These are phyloP conservation scores for Helleia helle DNA, from an alignment of 2,888 invertebrate species.

Conservation along the genomic window DNA sequence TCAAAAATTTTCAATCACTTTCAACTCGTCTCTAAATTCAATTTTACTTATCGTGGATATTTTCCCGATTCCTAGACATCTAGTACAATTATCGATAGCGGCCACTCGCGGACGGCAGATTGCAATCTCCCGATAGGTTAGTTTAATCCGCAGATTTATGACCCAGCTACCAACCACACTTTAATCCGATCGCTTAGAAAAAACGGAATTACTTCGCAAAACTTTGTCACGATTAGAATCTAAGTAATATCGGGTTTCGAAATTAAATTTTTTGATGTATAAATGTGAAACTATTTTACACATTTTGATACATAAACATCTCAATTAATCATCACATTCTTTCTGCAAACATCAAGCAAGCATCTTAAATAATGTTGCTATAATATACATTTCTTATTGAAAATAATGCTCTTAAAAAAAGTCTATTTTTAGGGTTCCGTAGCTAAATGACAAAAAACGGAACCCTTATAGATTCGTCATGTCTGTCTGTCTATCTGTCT, in stretches of 20 bases:
- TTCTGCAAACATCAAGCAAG: too few relatives aligned
- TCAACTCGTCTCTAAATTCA: constrained; percentile 18
- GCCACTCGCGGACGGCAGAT: constrained; percentile 47
- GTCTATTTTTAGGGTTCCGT: too few relatives aligned
- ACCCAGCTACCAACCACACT: constrained; percentile 48
- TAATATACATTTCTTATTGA: too few relatives aligned
- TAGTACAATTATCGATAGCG: constrained; percentile 63
- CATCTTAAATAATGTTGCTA: too few relatives aligned
- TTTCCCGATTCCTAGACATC: constrained; percentile 34
- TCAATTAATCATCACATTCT: too few relatives aligned
- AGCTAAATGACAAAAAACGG: too few relatives aligned
- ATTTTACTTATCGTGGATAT: constrained; percentile 21
- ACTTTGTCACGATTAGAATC: too few relatives aligned
- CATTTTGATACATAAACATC: too few relatives aligned
- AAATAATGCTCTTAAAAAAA: too few relatives aligned
- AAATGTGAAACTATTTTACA: constrained; percentile 7
- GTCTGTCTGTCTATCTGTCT: too few relatives aligned
- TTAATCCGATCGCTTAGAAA: constrained; percentile 49
- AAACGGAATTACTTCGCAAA: constrained; percentile 31
- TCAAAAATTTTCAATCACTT: constrained; percentile 8
- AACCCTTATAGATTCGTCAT: too few relatives aligned
- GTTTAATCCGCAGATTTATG: constrained; percentile 66
- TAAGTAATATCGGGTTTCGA: too few relatives aligned
- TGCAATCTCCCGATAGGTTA: constrained; percentile 60
- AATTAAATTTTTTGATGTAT: constrained; percentile 2